A percentile compares a stretch with the other conserved stretches of the same genome.
phyloP scores from a whole-genome alignment of 2,888 invertebrate genomes.

The Nasonia oneida region DNA sequence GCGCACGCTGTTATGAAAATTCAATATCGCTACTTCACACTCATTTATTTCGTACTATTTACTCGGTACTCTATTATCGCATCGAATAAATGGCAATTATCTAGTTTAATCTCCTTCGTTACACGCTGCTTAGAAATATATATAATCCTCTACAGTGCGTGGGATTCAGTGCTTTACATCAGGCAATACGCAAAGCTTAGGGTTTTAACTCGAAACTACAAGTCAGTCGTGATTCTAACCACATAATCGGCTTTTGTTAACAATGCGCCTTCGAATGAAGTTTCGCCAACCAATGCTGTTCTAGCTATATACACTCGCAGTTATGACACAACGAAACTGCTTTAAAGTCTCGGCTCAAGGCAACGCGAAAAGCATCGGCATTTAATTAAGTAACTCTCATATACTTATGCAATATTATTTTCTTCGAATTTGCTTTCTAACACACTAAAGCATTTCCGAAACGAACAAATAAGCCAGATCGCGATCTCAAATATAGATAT shows the following conservation, averaged over 20 bases:
- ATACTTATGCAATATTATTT: too few species aligned
- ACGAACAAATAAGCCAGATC: too few species aligned
- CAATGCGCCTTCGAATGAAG: conserved; percentile 7
- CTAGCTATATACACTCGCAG: neutral
- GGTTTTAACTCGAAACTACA: neutral
- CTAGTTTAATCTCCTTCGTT: neutral
- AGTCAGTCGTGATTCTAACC: conserved; percentile 12
- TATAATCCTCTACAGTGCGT: neutral
- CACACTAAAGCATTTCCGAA: too few species aligned
- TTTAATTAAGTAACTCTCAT: too few species aligned
- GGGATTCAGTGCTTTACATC: neutral
- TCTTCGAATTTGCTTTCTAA: too few species aligned
- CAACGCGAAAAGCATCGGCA: too few species aligned
- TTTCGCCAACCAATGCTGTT: neutral
- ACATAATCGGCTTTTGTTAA: conserved; percentile 22
- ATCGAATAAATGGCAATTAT: neutral
- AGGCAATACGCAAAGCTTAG: neutral
- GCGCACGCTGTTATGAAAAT: too few species aligned
- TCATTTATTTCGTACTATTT: too few species aligned
- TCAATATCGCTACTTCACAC: too few species aligned
- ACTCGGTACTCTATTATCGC: too few species aligned
- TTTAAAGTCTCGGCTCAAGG: neutral
- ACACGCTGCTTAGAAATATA: neutral
- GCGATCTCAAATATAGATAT: neutral
- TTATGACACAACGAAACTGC: neutral